These are phyloP conservation scores for Alligator sinensis DNA, from an alignment of 2,113 vertebrate species.

Conservation along the genomic window DNA sequence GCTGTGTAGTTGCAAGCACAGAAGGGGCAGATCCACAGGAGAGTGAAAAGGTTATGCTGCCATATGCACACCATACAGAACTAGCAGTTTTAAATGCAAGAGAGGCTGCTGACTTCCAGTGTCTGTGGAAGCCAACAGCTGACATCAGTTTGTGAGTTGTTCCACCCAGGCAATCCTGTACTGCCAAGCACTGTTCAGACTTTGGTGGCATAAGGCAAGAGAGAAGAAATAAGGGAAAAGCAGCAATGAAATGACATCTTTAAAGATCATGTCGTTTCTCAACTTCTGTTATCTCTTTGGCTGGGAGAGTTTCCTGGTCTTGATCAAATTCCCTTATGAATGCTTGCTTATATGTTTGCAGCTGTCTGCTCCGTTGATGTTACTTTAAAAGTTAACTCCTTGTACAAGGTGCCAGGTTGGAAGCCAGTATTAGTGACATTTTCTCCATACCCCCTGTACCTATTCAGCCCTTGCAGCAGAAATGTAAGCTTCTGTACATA, in stretches of 20 bases:
- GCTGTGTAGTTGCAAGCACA: accelerated
- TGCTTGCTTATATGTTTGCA: not conserved
- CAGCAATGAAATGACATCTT: accelerated
- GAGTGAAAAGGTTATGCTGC: not conserved
- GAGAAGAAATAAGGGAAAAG: not conserved
- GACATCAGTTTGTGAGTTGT: accelerated
- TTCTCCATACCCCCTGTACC: accelerated
- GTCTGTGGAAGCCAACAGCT: not conserved
- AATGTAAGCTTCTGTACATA: not conserved
- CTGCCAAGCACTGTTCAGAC: not conserved
- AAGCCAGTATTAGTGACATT: not conserved
- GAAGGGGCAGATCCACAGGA: accelerated
- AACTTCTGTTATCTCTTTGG: not conserved
- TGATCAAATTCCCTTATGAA: not conserved
- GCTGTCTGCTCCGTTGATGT: not conserved
- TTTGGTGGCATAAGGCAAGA: accelerated
- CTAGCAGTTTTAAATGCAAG: accelerated
- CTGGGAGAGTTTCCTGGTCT: not conserved
- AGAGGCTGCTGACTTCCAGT: not conserved
- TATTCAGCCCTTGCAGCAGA: not conserved
- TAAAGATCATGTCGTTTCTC: not conserved
- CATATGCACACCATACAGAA: accelerated
- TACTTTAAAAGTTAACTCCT: not conserved
- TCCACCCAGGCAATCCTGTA: accelerated
- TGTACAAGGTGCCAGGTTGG: accelerated